Evolutionary conservation across 2,113 vertebrate species (phyloP).

Genomic region (Phoxinus phoxinus): DNA sequence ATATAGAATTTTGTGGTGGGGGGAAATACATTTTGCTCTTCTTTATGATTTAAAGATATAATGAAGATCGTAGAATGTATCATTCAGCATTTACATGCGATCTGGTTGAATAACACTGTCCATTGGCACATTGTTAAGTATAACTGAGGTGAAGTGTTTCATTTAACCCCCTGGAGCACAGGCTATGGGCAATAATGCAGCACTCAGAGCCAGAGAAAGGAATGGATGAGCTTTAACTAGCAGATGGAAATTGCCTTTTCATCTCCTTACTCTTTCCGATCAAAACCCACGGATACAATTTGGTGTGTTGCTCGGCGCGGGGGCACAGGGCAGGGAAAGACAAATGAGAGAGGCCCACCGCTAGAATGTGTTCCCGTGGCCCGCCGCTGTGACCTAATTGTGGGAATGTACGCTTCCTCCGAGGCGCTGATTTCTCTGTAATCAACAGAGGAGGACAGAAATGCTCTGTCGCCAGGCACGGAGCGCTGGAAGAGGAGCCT

Average conservation of each 20-base stretch:
- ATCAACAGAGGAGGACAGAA: constrained; percentile 58
- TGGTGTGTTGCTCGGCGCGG: constrained; percentile 43
- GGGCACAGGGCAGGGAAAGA: constrained; percentile 58
- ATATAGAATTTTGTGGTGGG: neutral
- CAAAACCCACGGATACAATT: constrained; percentile 49
- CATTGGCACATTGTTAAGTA: constrained; percentile 46
- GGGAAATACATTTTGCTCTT: neutral
- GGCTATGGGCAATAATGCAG: constrained; percentile 37
- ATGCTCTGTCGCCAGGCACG: constrained; percentile 68
- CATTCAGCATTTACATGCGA: neutral
- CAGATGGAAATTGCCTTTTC: constrained; percentile 50
- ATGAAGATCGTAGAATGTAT: constrained; percentile 1
- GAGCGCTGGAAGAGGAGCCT: constrained; percentile 59
- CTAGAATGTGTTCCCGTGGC: constrained; percentile 54
- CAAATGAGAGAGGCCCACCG: constrained; percentile 58
- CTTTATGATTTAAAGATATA: neutral
- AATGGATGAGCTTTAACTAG: constrained; percentile 37
- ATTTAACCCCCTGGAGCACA: constrained; percentile 49
- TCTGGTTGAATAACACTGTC: constrained; percentile 26
- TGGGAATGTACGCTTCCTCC: constrained; percentile 57
- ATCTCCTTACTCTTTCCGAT: constrained; percentile 49
- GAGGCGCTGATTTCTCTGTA: constrained; percentile 62
- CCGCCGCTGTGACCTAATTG: constrained; percentile 63
- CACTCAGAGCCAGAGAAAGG: constrained; percentile 31
- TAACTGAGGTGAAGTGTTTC: constrained; percentile 56